Evolutionary conservation across 2,797 vertebrate genomes (phyloP), one percentile per base, ranked within the genome.

Genomic region (Novumbra hubbsi): DNA sequence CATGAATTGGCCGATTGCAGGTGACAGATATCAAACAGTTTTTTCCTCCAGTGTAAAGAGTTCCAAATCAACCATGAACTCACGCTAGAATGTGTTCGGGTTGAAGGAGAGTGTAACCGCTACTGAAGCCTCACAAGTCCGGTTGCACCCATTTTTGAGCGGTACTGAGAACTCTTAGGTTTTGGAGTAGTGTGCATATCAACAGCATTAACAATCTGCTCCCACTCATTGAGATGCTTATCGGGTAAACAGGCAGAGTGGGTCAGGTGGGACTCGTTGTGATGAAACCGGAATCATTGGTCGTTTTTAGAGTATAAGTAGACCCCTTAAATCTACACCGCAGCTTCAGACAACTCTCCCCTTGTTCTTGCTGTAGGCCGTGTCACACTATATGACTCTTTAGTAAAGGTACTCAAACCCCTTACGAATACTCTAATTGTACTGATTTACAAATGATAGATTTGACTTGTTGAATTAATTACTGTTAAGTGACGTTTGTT

Each of bases 61-160:
- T 19, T 17, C 50, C 45, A 32, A 70, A 70, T 71, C 70, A 71
- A 71, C n/a, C 49, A 5, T 52, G 68, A 50, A n/a, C 17, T 71
- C 70, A 71, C 52, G 12, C 70, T 57, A 57, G 70, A 19, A 57
- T 57, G 15, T 19, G 30, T 12, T 30, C 21, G 30, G 19, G 52
- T 15, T n/a, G 34, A 24, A 57, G 19, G 50, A 41, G 30, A 41
- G 65, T 15, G 4, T 14, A 30, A 14, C 2, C 14, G 41, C 24
- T 27, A 67, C 32, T 1, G 5, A 11, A 41, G 34, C 11, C 14
- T n/a, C 9, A 21, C 32, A n/a, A 41, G 32, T 38, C 17, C n/a
- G 34, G 34, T 19, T 38, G 17, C 9, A 60, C 30, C 11, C 41
- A 12, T 0, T 45, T 45, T 14, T 45, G 41, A 45, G 9, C 12